These are phyloP conservation scores for Seriola rivoliana DNA, from an alignment of 2,113 vertebrate genomes.

Conservation along the genomic window DNA sequence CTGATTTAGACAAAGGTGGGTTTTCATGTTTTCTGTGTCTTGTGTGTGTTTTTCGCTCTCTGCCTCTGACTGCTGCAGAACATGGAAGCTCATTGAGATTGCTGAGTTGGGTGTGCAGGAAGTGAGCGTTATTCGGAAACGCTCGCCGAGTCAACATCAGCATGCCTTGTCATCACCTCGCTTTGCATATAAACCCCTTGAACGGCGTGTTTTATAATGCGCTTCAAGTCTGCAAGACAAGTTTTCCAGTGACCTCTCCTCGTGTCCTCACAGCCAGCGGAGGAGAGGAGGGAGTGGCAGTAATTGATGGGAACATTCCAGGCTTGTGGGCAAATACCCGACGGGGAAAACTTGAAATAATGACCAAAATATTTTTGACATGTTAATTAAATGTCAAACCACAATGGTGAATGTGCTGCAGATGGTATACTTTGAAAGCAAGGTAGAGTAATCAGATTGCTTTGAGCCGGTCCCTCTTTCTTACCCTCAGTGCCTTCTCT, in stretches of 20 bases:
- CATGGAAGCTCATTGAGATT: slow-evolving; percentile 44
- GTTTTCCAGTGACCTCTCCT: slow-evolving; percentile 52
- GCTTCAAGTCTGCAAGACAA: slow-evolving; percentile 15
- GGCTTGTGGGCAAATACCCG: slow-evolving; percentile 65
- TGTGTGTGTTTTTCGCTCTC: slow-evolving; percentile 21
- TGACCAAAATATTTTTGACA: slow-evolving; percentile 74
- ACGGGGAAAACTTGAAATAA: slow-evolving; percentile 60
- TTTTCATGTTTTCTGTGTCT: slow-evolving; percentile 74
- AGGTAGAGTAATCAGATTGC: slow-evolving; percentile 65
- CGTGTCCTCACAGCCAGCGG: slow-evolving; percentile 41
- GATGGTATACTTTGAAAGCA: slow-evolving; percentile 59
- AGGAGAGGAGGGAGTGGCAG: slow-evolving; percentile 47
- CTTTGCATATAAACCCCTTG: slow-evolving; percentile 41
- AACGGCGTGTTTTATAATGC: slow-evolving; percentile 18
- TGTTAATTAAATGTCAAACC: slow-evolving; percentile 77
- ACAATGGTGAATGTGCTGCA: slow-evolving; percentile 62
- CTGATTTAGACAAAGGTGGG: slow-evolving; percentile 79
- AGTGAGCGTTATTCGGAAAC: slow-evolving; percentile 34
- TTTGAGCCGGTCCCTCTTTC: slow-evolving; percentile 34
- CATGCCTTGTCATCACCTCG: slow-evolving; percentile 23
- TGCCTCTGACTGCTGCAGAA: slow-evolving; percentile 31
- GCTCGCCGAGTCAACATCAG: slow-evolving; percentile 16
- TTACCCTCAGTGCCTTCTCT: slow-evolving; percentile 24
- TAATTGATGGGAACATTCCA: slow-evolving; percentile 65
- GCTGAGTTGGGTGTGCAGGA: slow-evolving; percentile 26